These are phyloP conservation scores for Piscicola geometra DNA, from an alignment of 2,888 invertebrate species.

Conservation along the genomic window DNA sequence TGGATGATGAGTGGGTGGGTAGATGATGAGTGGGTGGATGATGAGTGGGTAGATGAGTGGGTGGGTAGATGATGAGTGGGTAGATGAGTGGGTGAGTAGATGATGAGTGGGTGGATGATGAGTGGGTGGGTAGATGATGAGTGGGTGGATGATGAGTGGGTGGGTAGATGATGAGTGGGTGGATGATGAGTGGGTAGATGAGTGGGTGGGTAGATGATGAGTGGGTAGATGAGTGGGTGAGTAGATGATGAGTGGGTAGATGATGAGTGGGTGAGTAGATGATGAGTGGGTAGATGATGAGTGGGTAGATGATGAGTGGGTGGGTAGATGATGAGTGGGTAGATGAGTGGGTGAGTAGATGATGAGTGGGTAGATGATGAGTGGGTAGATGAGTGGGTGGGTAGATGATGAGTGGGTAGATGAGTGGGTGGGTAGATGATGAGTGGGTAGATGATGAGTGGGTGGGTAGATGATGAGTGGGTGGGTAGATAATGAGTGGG, in stretches of 20 bases:
- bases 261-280: neutral
- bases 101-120: too few species aligned
- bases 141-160: neutral
- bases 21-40: neutral
- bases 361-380: neutral
- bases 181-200: neutral
- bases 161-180: neutral
- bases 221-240: too few species aligned
- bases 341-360: too few species aligned
- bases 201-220: too few species aligned
- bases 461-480: too few species aligned
- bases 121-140: neutral
- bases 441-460: neutral
- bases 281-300: neutral
- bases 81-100: too few species aligned
- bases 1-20: neutral
- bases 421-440: neutral
- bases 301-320: too few species aligned
- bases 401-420: too few species aligned
- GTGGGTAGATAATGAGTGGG: neutral
- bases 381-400: neutral
- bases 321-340: too few species aligned
- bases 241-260: neutral
- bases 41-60: neutral
- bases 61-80: too few species aligned